Evolutionary conservation across 2,113 vertebrate genomes (phyloP).

Genomic region (Perognathus longimembris): DNA sequence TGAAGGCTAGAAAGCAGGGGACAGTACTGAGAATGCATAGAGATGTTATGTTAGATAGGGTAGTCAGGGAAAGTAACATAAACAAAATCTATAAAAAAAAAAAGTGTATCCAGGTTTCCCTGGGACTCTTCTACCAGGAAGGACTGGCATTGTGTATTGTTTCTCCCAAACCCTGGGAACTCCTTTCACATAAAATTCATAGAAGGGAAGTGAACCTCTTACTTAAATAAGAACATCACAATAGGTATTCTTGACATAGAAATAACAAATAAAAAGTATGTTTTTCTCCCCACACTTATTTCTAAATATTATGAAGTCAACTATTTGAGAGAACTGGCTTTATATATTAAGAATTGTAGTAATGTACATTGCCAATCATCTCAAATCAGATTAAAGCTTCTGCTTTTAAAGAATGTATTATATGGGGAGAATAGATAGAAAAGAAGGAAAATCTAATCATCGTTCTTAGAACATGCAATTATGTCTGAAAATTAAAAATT

Average conservation of each 20-base stretch:
- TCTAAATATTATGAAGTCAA: constrained; percentile 53
- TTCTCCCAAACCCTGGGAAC: constrained; percentile 64
- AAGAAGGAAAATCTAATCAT: background rate
- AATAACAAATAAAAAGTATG: constrained; percentile 60
- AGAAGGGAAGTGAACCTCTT: constrained; percentile 68
- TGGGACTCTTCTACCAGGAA: constrained; percentile 59
- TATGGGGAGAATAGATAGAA: background rate
- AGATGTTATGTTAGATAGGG: background rate
- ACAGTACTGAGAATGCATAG: background rate
- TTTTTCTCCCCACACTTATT: constrained; percentile 5
- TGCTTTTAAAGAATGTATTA: background rate
- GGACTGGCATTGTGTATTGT: constrained; percentile 76
- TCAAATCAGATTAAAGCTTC: constrained; percentile 12
- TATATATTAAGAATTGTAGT: constrained; percentile 39
- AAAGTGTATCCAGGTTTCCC: constrained; percentile 40
- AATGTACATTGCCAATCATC: background rate
- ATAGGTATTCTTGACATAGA: constrained; percentile 70
- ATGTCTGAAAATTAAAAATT: no score
- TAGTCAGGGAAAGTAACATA: constrained; percentile 43
- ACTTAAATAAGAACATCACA: constrained; percentile 69
- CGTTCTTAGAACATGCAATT: background rate
- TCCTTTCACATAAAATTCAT: constrained; percentile 45
- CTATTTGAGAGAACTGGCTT: constrained; percentile 42
- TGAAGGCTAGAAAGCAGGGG: background rate
- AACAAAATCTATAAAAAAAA: constrained; percentile 56